These are phyloP conservation scores for Drosophila gaucha DNA, from an alignment of 2,888 invertebrate genomes.

Conservation along the genomic window DNA sequence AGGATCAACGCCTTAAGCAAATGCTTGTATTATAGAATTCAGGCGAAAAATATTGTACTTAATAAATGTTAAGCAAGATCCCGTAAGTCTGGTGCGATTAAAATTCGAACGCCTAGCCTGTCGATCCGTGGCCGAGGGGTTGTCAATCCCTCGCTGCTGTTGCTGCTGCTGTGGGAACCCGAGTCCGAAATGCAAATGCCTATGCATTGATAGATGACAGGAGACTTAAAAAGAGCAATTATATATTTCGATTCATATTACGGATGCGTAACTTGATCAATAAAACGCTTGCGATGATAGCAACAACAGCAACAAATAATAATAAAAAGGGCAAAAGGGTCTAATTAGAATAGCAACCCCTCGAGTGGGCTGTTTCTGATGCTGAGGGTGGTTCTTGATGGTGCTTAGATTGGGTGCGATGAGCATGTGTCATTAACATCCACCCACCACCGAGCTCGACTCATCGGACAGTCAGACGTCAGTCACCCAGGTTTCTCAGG, in stretches of 20 bases:
- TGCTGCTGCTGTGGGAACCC: slow-evolving; percentile 44
- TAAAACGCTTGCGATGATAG: slow-evolving; percentile 74
- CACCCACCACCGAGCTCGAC: slow-evolving; percentile 40
- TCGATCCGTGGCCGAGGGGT: slow-evolving; percentile 30
- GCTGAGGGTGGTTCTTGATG: slow-evolving; percentile 28
- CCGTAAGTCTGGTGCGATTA: slow-evolving; percentile 78
- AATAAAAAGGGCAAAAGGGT: slow-evolving; percentile 37
- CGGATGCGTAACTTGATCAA: slow-evolving; percentile 76
- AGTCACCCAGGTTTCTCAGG: slow-evolving; percentile 51
- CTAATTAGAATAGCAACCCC: slow-evolving; percentile 77
- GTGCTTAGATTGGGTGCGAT: slow-evolving; percentile 49
- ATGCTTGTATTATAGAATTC: slow-evolving; percentile 53
- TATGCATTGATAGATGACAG: slow-evolving; percentile 62
- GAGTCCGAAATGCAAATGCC: slow-evolving; percentile 24
- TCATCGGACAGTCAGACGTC: too few relatives aligned
- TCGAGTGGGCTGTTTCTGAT: slow-evolving; percentile 21
- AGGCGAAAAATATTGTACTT: slow-evolving; percentile 58
- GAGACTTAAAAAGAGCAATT: slow-evolving; percentile 76
- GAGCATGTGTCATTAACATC: slow-evolving; percentile 19
- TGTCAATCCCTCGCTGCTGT: slow-evolving; percentile 28
- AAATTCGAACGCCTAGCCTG: slow-evolving; percentile 57
- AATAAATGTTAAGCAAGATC: slow-evolving; percentile 78
- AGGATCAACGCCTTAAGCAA: slow-evolving; percentile 40
- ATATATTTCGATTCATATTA: slow-evolving; percentile 75
- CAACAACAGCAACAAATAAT: slow-evolving; percentile 18